These are phyloP conservation scores for Unio pictorum DNA, from an alignment of 2,888 invertebrate genomes.

Conservation along the genomic window DNA sequence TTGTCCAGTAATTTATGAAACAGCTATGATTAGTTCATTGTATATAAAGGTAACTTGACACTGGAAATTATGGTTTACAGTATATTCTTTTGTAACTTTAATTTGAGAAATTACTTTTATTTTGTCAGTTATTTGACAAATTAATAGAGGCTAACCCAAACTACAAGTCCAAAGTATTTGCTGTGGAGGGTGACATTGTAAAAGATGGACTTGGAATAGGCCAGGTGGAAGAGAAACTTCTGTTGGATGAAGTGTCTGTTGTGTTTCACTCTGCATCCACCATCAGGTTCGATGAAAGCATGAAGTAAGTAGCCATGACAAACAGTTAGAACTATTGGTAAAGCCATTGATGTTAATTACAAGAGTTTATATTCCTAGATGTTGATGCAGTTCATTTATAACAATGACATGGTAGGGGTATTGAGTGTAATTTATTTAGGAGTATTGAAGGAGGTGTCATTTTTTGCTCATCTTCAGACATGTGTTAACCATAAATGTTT, in stretches of 20 bases:
- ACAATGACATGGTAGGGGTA: no score
- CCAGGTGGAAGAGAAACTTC: slow-evolving; percentile 75
- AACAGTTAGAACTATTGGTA: no score
- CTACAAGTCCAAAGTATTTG: slow-evolving; percentile 77
- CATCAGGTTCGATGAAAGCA: slow-evolving; percentile 89
- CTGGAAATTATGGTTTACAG: neutral
- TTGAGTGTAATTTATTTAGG: no score
- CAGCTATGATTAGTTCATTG: no score
- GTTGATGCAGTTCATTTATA: no score
- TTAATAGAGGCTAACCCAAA: slow-evolving; percentile 65
- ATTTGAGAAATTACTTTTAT: slow-evolving; percentile 1
- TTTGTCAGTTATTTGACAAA: slow-evolving; percentile 70
- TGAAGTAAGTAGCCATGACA: slow-evolving; percentile 76
- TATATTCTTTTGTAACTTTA: slow-evolving; percentile 3
- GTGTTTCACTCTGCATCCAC: slow-evolving; percentile 96
- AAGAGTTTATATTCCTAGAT: no score
- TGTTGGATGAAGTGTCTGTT: slow-evolving; percentile 84
- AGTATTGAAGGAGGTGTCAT: no score
- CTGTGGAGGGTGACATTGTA: slow-evolving; percentile 78
- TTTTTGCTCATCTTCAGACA: no score
- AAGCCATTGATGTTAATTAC: no score
- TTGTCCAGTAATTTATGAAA: no score
- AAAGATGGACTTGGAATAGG: slow-evolving; percentile 72
- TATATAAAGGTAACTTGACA: neutral
- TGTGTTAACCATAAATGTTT: no score